Evolutionary conservation across 2,888 invertebrate species (phyloP), one percentile per base, ranked within the genome.

Genomic region (Ectropis crepuscularia): DNA sequence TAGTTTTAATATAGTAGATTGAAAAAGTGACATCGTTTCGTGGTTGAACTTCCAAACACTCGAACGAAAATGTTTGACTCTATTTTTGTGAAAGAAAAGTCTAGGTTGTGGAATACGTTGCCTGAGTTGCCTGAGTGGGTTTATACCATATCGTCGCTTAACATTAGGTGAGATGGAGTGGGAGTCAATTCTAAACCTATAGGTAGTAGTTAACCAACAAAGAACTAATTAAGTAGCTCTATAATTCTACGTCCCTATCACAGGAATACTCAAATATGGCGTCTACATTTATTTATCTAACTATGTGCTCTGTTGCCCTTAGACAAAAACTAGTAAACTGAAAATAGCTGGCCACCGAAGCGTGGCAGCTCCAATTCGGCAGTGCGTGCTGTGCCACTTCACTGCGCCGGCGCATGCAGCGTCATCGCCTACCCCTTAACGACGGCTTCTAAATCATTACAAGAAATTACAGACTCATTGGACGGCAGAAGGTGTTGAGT

Each of bases 341-440:
- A 75, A 82, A 87, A 85, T 84, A 83, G 82, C 72, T 83, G 77
- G 68, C 72, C 83, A 77, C 71, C 77, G 77, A 77, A 87, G 76
- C 84, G 81, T 82, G 74, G 74, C 79, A 75, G 63, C 73, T 80
- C 81, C 80, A 84, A 82, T 85, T 79, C 81, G 73, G 70, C 72
- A 73, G 78, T 80, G 82, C 82, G 85, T 79, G 80, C 74, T 73
- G 83, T 78, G 81, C 71, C 85, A 86, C 81, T 84, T 76, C 75
- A 82, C 63, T 87, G 88, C 83, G 78, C 86, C 81, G 71, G 77
- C 78, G 82, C 79, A 55, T 78, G 82, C 68, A 75, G 68, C 82
- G 85, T 89, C 90, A 88, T 85, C 79, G 74, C 65, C 71, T 74
- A 71, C 72, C 68, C 70, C 63, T 48, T 43, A 41, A 47, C 38